These are phyloP conservation scores for Leguminivora glycinivorella DNA, from an alignment of 1,140 invertebrate genomes.

Conservation along the genomic window DNA sequence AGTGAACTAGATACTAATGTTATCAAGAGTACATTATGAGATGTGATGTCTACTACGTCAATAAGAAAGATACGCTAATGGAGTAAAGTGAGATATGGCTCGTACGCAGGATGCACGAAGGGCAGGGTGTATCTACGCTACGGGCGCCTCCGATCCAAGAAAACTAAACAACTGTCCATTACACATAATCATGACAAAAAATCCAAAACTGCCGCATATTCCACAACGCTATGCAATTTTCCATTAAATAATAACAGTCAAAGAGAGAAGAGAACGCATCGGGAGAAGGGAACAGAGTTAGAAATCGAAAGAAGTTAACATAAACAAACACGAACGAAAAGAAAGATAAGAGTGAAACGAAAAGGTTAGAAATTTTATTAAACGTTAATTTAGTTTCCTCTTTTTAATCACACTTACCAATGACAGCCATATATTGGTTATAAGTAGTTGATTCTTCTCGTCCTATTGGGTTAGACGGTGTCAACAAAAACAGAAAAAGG, in stretches of 20 bases:
- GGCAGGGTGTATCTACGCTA: slow-evolving; percentile 59
- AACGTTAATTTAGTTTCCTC: slow-evolving; percentile 74
- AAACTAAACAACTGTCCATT: slow-evolving; percentile 58
- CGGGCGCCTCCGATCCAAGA: slow-evolving; percentile 45
- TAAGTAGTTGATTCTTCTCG: slow-evolving; percentile 92
- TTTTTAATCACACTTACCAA: slow-evolving; percentile 88
- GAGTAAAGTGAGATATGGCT: slow-evolving; percentile 34
- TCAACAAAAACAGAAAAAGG: slow-evolving; percentile 83
- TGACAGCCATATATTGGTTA: slow-evolving; percentile 91
- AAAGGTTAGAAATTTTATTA: slow-evolving; percentile 72
- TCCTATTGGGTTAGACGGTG: slow-evolving; percentile 84
- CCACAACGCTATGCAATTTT: slow-evolving; percentile 76
- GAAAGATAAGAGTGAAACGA: slow-evolving; percentile 67
- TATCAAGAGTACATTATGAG: not conserved
- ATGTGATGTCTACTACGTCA: not conserved
- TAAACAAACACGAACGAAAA: slow-evolving; percentile 47
- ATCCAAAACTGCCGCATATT: slow-evolving; percentile 74
- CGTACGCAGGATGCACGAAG: slow-evolving; percentile 66
- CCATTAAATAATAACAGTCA: slow-evolving; percentile 54
- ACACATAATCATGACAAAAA: slow-evolving; percentile 48
- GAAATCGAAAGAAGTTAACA: slow-evolving; percentile 49
- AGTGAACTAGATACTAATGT: not conserved
- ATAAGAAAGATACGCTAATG: not conserved
- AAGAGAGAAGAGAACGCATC: slow-evolving; percentile 52
- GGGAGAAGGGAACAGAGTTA: slow-evolving; percentile 38